Base-by-base conservation (phyloP, 2,888 invertebrate genomes). In the Hipparchia semele region DNA sequence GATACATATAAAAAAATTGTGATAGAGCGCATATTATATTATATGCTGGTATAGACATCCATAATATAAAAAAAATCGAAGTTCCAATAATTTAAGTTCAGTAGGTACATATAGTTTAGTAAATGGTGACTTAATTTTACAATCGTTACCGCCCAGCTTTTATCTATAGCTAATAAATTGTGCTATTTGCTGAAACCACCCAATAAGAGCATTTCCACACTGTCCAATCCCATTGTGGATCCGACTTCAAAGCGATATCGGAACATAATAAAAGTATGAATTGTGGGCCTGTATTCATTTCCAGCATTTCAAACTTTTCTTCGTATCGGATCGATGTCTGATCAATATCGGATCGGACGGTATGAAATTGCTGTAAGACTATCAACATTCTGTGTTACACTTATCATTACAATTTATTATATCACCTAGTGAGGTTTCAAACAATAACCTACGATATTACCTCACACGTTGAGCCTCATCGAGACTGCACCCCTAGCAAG, bases 341-440 rank as follows among this genome's bases (percentile, higher is more conserved):
- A 61, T 61, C 12, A 9, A 12, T 33, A 65, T 65, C 65, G 65
- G 51, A 53, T 65, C 51, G 65, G 65, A 53, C 10, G 12, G 23
- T 33, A 6, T 65, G 12, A 6, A 33, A 53, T 39, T 53, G 33
- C 33, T 53, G 65, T 53, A 65, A 80, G 79, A 83, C 85, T 83
- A 86, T 81, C 82, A 77, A 84, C 86, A 80, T 84, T 85, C 83
- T 82, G 86, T 86, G 81, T 80, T 86, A 86, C 83, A 77, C 85
- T 87, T 89, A 89, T 78, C 82, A 81, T 53, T 82, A 87, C 86
- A 85, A 83, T 23, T 23, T 23, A 23, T 84, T 88, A 88, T 92
- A 91, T 91, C 89, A 89, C 88, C 93, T 92, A 93, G 87, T 92
- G 92, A 93, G 92, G 93, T 92, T 91, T 89, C 89, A 90, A 91